Evolutionary conservation across 2,888 invertebrate genomes (phyloP).

Genomic region (Aelia acuminata): DNA sequence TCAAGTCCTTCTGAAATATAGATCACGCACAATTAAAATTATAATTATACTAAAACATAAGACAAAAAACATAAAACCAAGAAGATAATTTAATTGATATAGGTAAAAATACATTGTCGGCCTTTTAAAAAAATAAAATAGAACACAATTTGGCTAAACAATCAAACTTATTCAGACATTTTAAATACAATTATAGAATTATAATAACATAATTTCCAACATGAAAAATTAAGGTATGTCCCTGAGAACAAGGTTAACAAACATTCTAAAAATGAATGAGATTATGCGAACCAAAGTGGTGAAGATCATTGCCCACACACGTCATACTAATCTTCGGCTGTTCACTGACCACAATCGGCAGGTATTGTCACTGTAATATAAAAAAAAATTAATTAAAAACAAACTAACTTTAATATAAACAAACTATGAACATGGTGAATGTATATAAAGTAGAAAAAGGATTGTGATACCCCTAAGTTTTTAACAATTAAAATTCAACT

Average conservation of each 20-base stretch:
- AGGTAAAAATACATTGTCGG: background rate
- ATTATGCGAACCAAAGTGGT: slow-evolving; percentile 8
- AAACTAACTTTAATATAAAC: background rate
- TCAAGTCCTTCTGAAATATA: background rate
- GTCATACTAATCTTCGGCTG: slow-evolving; percentile 52
- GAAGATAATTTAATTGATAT: background rate
- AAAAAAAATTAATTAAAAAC: background rate
- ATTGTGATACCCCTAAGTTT: too few relatives aligned
- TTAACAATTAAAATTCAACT: too few relatives aligned
- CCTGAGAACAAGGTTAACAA: slow-evolving; percentile 37
- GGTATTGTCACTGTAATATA: slow-evolving; percentile 49
- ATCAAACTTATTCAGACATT: slow-evolving; percentile 15
- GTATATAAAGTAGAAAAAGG: background rate
- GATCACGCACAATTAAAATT: background rate
- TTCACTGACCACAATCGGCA: slow-evolving; percentile 49
- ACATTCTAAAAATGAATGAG: slow-evolving; percentile 47
- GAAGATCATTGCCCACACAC: slow-evolving; percentile 33
- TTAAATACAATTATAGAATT: background rate
- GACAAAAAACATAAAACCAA: background rate
- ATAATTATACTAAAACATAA: background rate
- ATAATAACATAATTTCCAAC: slow-evolving; percentile 39
- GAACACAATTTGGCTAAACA: background rate
- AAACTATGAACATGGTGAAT: background rate
- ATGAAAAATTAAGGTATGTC: slow-evolving; percentile 41
- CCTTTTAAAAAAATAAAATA: slow-evolving; percentile 14